phyloP scores from a whole-genome alignment of 2,797 vertebrate species.

The Rhynchonycteris naso region DNA sequence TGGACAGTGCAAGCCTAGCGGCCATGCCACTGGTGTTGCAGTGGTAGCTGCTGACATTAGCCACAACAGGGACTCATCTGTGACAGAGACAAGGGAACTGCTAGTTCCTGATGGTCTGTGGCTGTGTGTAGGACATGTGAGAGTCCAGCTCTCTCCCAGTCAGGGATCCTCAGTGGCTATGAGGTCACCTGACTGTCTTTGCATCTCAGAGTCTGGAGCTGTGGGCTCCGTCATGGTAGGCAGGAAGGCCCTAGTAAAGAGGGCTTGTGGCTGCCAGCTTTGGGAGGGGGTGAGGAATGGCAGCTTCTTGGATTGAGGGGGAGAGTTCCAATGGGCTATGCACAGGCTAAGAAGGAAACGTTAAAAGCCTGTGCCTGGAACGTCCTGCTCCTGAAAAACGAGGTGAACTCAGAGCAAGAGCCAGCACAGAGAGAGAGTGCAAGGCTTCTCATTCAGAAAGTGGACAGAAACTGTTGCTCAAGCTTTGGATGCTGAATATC shows the following conservation, averaged over 20 bases:
- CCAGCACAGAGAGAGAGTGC: not conserved
- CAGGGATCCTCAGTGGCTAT: not conserved
- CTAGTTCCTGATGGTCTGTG: not conserved
- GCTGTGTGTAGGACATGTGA: not conserved
- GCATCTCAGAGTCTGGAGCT: not conserved
- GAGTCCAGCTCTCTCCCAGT: not conserved
- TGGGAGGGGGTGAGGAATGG: no score
- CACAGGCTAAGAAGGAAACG: not conserved
- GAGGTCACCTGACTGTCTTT: not conserved
- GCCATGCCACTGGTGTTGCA: not conserved
- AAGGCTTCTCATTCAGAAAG: not conserved
- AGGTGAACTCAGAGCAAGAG: not conserved
- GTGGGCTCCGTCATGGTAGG: not conserved
- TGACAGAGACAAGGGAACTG: not conserved
- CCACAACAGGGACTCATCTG: not conserved
- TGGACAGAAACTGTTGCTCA: not conserved
- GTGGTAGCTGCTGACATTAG: not conserved
- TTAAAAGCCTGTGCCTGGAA: slow-evolving; percentile 36
- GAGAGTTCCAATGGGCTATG: not conserved
- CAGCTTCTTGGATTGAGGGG: not conserved
- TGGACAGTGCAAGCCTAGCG: not conserved
- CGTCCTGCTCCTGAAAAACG: slow-evolving; percentile 4
- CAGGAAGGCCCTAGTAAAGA: not conserved
- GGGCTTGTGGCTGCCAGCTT: not conserved
- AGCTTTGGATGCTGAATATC: slow-evolving; percentile 14